Base-by-base conservation (phyloP, 2,888 invertebrate genomes). In the Malthinus flaveolus region DNA sequence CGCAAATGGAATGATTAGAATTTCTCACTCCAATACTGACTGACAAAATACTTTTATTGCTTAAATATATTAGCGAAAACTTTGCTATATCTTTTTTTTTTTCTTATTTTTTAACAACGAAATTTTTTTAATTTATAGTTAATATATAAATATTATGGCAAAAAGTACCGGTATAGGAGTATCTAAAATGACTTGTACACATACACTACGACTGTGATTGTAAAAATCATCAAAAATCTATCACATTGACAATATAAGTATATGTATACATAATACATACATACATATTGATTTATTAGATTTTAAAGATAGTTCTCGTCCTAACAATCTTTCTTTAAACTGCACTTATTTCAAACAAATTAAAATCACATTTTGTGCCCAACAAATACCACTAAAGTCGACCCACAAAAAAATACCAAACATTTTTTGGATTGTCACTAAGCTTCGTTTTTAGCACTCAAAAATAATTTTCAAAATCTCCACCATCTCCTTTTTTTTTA, bases 151-250 rank as follows among this genome's bases (percentile, higher is more conserved):
- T 73, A 75, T 71, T 77, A 78, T 78, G 78, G 78, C 77, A 76
- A 78, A 76, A 69, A 76, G 75, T 77, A 79, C 76, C 77, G 78
- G 78, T 79, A 78, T 77, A 78, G 75, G 77, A 78, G 77, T 78
- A 78, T 78, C 78, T 78, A 77, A 78, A 78, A 78, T 75, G 75
- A 77, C 78, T 79, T 79, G 79, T 80, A 79, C 78, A 79, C 75
- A 75, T 70, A 78, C 73, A 76, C 78, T 78, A 79, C 79, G 77
- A 80, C 77, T 83, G 83, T 82, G 84, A 84, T 84, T 84, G 84
- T 84, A 84, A 84, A 84, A 85, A 84, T 84, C 82, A 84, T 84
- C 84, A 83, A 85, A 85, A 84, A 82, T 83, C 84, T 84, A 85
- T 84, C 84, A 84, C 84, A 84, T 84, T 83, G 74, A 79, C 55